Evolutionary conservation across 92 coral and sea anemone species (phyloP).

Genomic region (Blastomussa wellsi): DNA sequence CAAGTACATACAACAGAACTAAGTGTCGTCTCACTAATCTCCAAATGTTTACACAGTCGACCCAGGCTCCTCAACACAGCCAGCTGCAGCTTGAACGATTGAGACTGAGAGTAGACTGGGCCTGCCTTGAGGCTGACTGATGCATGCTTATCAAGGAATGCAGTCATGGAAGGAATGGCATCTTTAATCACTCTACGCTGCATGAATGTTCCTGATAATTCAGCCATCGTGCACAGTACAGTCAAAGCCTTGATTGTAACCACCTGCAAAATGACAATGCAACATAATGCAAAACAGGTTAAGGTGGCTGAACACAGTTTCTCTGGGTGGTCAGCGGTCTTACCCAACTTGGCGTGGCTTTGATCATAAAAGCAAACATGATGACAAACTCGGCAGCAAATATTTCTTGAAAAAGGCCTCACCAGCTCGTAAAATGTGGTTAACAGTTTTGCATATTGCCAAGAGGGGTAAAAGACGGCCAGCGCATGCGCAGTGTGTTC

Average conservation of each 20-base stretch:
- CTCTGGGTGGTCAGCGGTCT: no score
- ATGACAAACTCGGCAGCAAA: no score
- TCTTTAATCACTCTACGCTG: constrained; percentile 92
- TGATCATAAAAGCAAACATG: no score
- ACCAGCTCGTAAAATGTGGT: no score
- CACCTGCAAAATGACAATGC: constrained; percentile 50
- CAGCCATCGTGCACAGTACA: constrained; percentile 86
- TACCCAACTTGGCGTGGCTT: no score
- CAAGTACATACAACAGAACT: constrained; percentile 62
- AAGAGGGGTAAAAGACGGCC: no score
- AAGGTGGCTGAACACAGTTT: no score
- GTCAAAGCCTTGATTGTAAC: constrained; percentile 81
- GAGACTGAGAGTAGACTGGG: constrained; percentile 82
- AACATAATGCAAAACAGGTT: neutral
- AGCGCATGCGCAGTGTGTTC: no score
- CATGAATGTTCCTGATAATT: constrained; percentile 89
- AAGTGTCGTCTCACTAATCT: constrained; percentile 69
- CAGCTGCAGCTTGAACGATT: constrained; percentile 80
- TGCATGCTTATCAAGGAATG: constrained; percentile 82
- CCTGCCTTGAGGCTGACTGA: constrained; percentile 77
- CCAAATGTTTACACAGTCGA: constrained; percentile 78
- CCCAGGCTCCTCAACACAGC: constrained; percentile 75
- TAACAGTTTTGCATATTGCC: no score
- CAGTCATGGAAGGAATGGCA: constrained; percentile 66
- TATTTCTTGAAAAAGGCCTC: no score